Evolutionary conservation across 2,888 invertebrate species (phyloP).

Genomic region (Tachina fera): DNA sequence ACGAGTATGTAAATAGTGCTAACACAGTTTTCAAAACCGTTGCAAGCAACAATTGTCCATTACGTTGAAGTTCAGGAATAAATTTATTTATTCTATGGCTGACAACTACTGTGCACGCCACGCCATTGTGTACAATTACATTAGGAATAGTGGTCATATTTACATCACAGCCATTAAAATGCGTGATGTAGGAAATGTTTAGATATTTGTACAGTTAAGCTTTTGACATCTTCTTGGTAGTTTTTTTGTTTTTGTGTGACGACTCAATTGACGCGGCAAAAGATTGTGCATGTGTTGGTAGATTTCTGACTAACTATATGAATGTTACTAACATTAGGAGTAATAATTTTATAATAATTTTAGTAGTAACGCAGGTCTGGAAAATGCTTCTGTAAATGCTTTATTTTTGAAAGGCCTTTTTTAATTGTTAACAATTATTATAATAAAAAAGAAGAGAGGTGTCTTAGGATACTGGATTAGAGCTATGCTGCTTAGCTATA

Average conservation of each 20-base stretch:
- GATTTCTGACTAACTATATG: no score
- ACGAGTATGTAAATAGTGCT: slow-evolving; percentile 10
- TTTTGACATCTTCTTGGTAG: neutral
- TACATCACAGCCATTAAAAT: no score
- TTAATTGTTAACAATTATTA: no score
- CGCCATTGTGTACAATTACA: neutral
- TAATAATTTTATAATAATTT: no score
- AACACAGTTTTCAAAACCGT: neutral
- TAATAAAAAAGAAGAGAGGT: no score
- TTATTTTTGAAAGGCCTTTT: no score
- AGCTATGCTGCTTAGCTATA: no score
- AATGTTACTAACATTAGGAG: no score
- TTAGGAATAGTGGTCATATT: neutral
- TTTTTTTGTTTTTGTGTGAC: neutral
- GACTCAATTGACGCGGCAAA: neutral
- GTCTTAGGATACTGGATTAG: no score
- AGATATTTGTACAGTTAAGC: neutral
- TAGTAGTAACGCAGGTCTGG: no score
- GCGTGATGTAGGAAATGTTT: neutral
- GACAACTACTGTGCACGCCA: neutral
- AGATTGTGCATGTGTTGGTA: neutral
- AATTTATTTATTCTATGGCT: slow-evolving; percentile 1
- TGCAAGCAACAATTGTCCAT: slow-evolving; percentile 55
- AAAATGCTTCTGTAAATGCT: no score
- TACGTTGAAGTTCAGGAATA: slow-evolving; percentile 18